Base-by-base conservation (phyloP, 2,888 invertebrate genomes). In the Xylophagus ater region DNA sequence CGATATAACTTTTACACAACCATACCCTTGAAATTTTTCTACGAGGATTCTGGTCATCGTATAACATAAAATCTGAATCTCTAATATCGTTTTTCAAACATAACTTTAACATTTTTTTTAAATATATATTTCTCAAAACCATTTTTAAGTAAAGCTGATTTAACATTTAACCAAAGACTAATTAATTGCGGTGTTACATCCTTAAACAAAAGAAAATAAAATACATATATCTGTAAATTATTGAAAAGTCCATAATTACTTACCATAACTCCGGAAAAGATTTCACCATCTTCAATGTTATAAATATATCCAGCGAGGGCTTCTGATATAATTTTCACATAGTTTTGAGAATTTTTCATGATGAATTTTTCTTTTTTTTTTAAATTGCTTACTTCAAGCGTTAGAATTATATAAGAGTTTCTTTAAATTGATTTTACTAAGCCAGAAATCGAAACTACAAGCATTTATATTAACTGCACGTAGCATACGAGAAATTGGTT, bases 1-100 rank as follows among this genome's bases (percentile, higher is more conserved):
- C n/a, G n/a, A n/a, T n/a, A n/a, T n/a, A n/a, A n/a, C n/a, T n/a
- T n/a, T n/a, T n/a, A n/a, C n/a, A n/a, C n/a, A n/a, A n/a, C n/a
- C n/a, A n/a, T n/a, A n/a, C n/a, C n/a, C n/a, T n/a, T n/a, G n/a
- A n/a, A n/a, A n/a, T n/a, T n/a, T n/a, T n/a, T n/a, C n/a, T n/a
- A n/a, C n/a, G n/a, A n/a, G 86, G 82, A 48, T 76, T 74, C 1
- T 84, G 79, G 25, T 83, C 78, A 50, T 85, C 82, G 60, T 93
- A 96, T 50, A 96, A 81, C 51, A 86, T 77, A 66, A 86, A 89
- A 58, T 96, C 94, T 0, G 94, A 92, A 59, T 96, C 94, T 13
- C 92, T 71, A 54, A 79, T 80, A 62, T 90, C 90, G 76, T 21
- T 73, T 69, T 49, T 82, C 77, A 40, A 72, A 65, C 10, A 74